Evolutionary conservation across 2,888 invertebrate genomes (phyloP), one percentile per base, ranked within the genome.

Genomic region (Chaetogeoica ovagalla): DNA sequence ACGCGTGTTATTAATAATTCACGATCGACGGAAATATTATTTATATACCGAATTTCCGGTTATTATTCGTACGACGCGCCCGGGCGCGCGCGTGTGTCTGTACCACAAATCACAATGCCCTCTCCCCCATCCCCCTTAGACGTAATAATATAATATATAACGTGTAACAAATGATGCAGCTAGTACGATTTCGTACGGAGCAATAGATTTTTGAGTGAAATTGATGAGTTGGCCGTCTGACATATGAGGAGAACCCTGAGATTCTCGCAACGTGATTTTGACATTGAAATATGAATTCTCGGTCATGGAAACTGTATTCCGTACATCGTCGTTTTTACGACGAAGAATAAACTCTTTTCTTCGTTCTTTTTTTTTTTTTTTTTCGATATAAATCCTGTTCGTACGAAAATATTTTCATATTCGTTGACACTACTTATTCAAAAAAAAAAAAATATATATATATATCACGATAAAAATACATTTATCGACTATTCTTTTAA

Each of bases 281-380:
- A 77, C 76, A 39, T 48, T 77, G 76, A 77, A 69, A 77, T 77
- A 77, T 77, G 76, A 77, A 77, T 23, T 52, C 60, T 69, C 60
- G 17, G 60, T 48, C 21, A 37, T 5, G 11, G 37, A 57, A 4
- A 17, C 59, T 19, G 11, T 43, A 43, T 71, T 60, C 43, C 43
- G 39, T 11, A 9, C n/a, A 52, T 43, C 23, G 8, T 55, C 21
- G 37, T 48, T 72, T 60, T 37, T 23, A 30, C 2, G 30, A 30
- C 2, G 30, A 37, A 48, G 13, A 62, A 17, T 48, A n/a, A n/a
- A 70, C 23, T 23, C 23, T 7, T 55, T 8, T 23, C 23, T 7
- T 55, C 19, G 3, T 2, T 19, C 43, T 23, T 43, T 72, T 43
- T 59, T 21, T 11, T 52, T 48, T 72, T 48, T 8, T 71, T 15